These are phyloP conservation scores for Macheiramphus alcinus DNA, from an alignment of 2,113 vertebrate species.

Conservation along the genomic window DNA sequence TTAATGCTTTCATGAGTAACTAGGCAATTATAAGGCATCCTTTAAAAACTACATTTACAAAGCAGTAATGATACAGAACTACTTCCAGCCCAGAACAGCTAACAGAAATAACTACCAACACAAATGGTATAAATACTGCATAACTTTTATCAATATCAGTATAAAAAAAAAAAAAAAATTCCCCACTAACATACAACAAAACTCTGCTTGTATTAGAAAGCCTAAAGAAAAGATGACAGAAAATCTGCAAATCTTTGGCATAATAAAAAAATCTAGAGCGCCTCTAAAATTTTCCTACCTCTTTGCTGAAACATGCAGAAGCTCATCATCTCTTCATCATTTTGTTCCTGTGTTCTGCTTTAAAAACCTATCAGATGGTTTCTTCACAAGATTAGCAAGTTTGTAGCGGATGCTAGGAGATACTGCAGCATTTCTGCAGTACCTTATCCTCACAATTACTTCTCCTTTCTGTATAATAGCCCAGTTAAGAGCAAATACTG, in stretches of 20 bases:
- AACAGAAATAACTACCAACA: neutral
- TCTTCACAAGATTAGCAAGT: neutral
- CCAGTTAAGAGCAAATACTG: neutral
- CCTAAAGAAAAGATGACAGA: neutral
- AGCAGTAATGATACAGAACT: neutral
- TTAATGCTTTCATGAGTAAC: neutral
- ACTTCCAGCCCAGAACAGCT: neutral
- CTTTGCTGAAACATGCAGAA: neutral
- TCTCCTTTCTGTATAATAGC: neutral
- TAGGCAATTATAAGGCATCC: neutral
- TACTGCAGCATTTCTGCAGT: neutral
- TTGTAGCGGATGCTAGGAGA: neutral
- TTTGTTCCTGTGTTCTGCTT: neutral
- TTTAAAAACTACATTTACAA: neutral
- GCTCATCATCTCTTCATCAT: neutral
- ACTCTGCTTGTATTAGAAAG: neutral
- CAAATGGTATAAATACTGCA: neutral
- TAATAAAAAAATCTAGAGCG: neutral
- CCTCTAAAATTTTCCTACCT: neutral
- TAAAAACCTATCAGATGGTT: neutral
- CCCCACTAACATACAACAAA: neutral
- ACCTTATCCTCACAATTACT: neutral
- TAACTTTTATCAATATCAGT: neutral
- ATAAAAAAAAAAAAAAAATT: too few species aligned
- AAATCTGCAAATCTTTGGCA: neutral